Evolutionary conservation across 2,113 vertebrate genomes (phyloP), one percentile per base, ranked within the genome.

Genomic region (Tetrao urogallus): DNA sequence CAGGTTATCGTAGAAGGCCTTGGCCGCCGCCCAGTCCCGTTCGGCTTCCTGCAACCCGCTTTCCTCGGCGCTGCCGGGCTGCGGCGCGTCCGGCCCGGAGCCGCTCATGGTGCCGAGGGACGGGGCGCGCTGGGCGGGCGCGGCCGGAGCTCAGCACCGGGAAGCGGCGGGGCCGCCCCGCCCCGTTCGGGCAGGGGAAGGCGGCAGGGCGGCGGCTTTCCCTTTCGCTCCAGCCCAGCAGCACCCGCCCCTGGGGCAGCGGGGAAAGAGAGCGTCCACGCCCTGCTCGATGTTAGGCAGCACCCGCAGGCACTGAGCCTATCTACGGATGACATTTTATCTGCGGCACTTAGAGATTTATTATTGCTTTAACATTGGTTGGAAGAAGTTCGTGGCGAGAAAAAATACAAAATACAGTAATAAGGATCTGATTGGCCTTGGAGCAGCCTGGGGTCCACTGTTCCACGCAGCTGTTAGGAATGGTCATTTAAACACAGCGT

Each of bases 1-100:
- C 40, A 98, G 93, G 93, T 61, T 98, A 28, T 98, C 98, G 91
- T 98, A 98, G 74, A 97, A 96, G 4, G 96, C 97, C 87, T 98
- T 99, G 30, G 98, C 98, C 9, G 95, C 98, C 2, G 89, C 96
- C 98, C 98, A 98, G 94, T 98, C 98, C 22, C 96, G 97, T 30
- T 97, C 98, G 47, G 87, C 94, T 32, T 88, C 91, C 64, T n/a
- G 45, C 75, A 36, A 27, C 65, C 10, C 15, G 3, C 6, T 42
- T 22, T 64, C 82, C 5, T 17, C 48, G 7, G 11, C 19, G 17
- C 30, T 27, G 58, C 11, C 7, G 69, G 40, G 70, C 73, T 25
- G 66, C 5, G 42, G 5, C 27, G 21, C 11, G 27, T 92, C 86
- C 8, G 81, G 77, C 13, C 65, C 84, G 64, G 86, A 75, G 71